These are phyloP conservation scores for Oceanodroma leucorhoa DNA, from an alignment of 2,797 vertebrate species.

Conservation along the genomic window DNA sequence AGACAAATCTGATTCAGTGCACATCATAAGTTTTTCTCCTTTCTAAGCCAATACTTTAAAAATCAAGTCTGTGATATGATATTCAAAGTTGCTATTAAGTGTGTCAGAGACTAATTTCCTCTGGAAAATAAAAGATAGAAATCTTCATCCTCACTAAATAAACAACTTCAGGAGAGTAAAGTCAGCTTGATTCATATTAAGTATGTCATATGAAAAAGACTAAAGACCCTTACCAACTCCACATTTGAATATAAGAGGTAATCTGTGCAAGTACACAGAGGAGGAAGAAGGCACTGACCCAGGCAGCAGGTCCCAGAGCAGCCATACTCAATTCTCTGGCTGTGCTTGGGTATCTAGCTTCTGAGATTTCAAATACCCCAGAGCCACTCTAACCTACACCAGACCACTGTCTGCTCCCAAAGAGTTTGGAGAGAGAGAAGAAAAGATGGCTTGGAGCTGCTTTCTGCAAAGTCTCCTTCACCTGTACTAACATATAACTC, in stretches of 20 bases:
- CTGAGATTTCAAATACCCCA: not conserved
- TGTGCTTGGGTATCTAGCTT: not conserved
- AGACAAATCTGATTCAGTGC: not conserved
- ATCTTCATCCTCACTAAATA: not conserved
- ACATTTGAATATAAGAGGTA: not conserved
- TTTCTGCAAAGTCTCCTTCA: not conserved
- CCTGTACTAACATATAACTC: not conserved
- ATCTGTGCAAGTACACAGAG: not conserved
- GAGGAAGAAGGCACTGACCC: accelerated
- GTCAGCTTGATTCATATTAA: not conserved
- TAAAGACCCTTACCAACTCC: not conserved
- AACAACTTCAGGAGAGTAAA: not conserved
- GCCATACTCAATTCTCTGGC: not conserved
- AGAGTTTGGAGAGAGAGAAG: not conserved
- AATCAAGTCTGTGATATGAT: not conserved
- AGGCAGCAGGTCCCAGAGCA: not conserved
- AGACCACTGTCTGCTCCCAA: not conserved
- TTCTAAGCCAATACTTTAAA: not conserved
- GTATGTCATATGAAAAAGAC: not conserved
- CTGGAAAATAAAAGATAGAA: not conserved
- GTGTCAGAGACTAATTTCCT: not conserved
- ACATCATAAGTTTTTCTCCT: not conserved
- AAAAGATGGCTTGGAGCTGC: not conserved
- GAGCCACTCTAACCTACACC: not conserved
- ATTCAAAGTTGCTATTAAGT: not conserved